Evolutionary conservation across 2,113 vertebrate genomes (phyloP).

Genomic region (Fregetta grallaria): DNA sequence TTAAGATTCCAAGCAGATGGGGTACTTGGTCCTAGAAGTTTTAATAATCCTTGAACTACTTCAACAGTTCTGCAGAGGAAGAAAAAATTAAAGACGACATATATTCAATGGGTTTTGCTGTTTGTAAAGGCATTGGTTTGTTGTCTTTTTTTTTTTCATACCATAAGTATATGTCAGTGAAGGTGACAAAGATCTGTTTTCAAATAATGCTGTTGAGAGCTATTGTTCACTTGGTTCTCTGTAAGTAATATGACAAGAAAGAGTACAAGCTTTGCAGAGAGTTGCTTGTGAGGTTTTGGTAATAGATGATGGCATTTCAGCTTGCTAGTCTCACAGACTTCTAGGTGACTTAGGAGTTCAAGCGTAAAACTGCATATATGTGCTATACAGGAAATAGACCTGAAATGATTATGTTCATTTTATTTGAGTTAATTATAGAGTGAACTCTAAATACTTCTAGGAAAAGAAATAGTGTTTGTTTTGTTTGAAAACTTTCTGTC

Average conservation of each 20-base stretch:
- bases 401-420: background rate
- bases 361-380: background rate
- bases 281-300: background rate
- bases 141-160: background rate
- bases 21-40: background rate
- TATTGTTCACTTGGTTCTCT: background rate
- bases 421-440: background rate
- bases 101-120: background rate
- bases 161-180: background rate
- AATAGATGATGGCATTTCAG: background rate
- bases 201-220: background rate
- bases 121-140: background rate
- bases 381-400: background rate
- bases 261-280: background rate
- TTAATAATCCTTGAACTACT: background rate
- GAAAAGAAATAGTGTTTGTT: background rate
- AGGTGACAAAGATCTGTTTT: background rate
- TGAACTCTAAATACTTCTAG: background rate
- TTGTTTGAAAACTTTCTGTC: background rate
- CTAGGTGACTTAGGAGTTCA: background rate
- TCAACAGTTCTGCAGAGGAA: background rate
- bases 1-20: background rate
- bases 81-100: background rate
- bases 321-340: background rate
- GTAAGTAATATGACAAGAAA: background rate